Conservation (phyloP, 2,797 vertebrate species). For the Coendou prehensilis region DNA sequence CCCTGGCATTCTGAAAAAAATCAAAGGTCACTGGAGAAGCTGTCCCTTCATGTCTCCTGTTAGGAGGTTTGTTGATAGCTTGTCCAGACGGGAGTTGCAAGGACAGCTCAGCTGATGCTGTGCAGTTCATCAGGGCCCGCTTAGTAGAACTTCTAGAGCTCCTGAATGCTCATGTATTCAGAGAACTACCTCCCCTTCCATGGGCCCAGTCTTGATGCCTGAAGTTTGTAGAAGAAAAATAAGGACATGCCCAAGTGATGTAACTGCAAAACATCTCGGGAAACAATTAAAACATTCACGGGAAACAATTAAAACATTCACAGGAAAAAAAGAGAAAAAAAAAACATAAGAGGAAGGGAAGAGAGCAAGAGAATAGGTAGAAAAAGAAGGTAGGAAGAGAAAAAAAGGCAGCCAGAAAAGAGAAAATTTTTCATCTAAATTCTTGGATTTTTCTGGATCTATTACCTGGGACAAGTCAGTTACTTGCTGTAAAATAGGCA, state of each 20-base stretch:
- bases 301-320: neutral
- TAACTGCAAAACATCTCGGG: neutral
- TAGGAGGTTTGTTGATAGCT: neutral
- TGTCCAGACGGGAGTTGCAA: neutral
- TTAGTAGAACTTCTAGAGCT: neutral
- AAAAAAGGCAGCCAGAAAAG: too few species aligned
- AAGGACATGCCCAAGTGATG: neutral
- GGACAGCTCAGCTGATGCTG: neutral
- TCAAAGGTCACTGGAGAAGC: neutral
- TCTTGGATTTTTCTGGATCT: neutral
- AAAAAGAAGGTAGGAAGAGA: too few species aligned
- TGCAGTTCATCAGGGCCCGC: too few species aligned
- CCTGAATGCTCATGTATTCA: fast-evolving
- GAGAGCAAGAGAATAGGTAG: neutral
- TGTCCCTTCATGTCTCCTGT: neutral
- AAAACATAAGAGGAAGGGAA: neutral
- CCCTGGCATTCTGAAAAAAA: neutral
- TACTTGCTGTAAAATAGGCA: neutral
- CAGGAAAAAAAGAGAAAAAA: neutral
- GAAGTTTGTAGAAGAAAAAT: neutral
- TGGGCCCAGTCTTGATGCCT: neutral
- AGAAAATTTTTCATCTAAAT: neutral
- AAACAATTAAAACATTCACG: neutral
- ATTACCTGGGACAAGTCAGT: too few species aligned
- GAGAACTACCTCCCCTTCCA: fast-evolving